Base-by-base conservation (phyloP, 2,113 vertebrate species). In the Urocynchramus pylzowi region DNA sequence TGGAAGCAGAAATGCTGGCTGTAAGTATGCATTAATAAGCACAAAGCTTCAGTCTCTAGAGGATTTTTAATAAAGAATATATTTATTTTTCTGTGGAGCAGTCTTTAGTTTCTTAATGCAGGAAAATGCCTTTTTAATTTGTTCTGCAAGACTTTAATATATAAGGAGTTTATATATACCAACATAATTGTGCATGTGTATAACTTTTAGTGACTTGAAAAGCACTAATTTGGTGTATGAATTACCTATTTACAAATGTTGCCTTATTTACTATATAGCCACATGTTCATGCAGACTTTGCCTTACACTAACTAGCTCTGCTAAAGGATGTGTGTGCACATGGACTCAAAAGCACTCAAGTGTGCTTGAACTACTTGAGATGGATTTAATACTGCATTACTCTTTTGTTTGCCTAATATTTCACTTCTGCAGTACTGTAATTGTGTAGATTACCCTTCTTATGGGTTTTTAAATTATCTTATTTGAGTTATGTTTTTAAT, bases 1-100 rank as follows among this genome's bases (percentile, higher is more conserved):
- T 99, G 96, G 99, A 99, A 97, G 99, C 99, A 59, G 99, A 99
- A 98, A 99, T 99, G 99, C 97, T 99, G 63, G 99, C 99, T 95
- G 99, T 99, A 97, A 99, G 99, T 99, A 86, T 54, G 39, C 13
- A 3, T 71, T 84, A 8, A 31, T 39, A 42, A 60, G n/a, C 12
- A 50, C 27, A 86, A 45, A 83, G 19, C 21, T 84, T 88, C 30
- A 37, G 10, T 65, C 27, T 59, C 35, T 20, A 31, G 41, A 50
- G 18, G 26, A 23, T 64, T 83, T 91, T 81, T 78, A 64, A 42
- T 52, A 19, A 85, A 74, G 16, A 83, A 35, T 5, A 1, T 27
- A 24, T 11, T 78, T 76, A 7, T 35, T 80, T 74, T n/a, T n/a
- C 54, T 70, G 5, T 53, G 18, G 60, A 70, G 7, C 20, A n/a